Evolutionary conservation across 2,888 invertebrate species (phyloP).

Genomic region (Drosophila percnosoma): DNA sequence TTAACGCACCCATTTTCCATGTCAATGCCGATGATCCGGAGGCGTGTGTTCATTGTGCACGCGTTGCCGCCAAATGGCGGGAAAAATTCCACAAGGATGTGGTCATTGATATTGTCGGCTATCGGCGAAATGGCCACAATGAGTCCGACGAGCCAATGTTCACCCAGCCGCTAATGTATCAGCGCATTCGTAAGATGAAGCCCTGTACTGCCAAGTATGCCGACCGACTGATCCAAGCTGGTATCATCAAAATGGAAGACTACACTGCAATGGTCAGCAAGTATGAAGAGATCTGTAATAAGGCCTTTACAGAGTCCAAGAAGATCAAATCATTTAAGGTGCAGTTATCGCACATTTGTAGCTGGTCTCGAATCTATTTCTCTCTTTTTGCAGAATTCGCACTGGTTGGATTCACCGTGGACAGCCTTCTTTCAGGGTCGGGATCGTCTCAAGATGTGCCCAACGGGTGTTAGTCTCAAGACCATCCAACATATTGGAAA

Average conservation of each 20-base stretch:
- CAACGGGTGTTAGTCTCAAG: conserved; percentile 89
- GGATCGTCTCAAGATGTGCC: conserved; percentile 86
- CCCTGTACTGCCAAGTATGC: conserved; percentile 88
- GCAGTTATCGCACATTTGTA: neutral
- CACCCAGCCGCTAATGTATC: conserved; percentile 97
- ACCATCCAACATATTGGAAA: conserved; percentile 88
- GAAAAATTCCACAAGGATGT: conserved; percentile 93
- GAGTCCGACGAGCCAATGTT: conserved; percentile 97
- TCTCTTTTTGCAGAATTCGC: conserved; percentile 74
- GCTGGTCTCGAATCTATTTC: too few species aligned
- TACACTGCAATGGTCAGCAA: conserved; percentile 85
- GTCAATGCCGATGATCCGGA: conserved; percentile 97
- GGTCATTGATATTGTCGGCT: conserved; percentile 92
- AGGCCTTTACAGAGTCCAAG: conserved; percentile 88
- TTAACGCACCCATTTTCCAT: conserved; percentile 96
- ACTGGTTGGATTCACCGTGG: conserved; percentile 92
- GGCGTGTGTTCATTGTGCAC: conserved; percentile 93
- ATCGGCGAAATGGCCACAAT: conserved; percentile 95
- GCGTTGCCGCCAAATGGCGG: conserved; percentile 94
- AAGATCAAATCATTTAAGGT: conserved; percentile 87
- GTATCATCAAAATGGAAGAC: conserved; percentile 88
- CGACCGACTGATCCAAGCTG: conserved; percentile 89
- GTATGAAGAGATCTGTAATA: conserved; percentile 85
- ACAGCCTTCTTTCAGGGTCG: conserved; percentile 87
- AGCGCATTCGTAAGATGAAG: conserved; percentile 89